Base-by-base conservation (phyloP, 2,888 invertebrate genomes). In the Cerastis leucographa region DNA sequence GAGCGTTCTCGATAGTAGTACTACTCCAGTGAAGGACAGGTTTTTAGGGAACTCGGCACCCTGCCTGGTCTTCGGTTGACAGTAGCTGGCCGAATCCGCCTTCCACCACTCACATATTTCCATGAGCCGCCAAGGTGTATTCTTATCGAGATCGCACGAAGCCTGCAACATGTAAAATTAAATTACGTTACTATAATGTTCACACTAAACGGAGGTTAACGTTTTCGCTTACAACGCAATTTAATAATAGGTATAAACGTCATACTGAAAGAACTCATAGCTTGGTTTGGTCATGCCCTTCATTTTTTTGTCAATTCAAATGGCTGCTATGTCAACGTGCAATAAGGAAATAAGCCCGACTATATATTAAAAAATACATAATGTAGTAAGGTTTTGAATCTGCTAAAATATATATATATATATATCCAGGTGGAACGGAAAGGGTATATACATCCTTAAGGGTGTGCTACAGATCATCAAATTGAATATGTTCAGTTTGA, bases 61-160 rank as follows among this genome's bases (percentile, higher is more conserved):
- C 0, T 87, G 72, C 4, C 70, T 88, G 0, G 92, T 93, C 71
- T 90, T 92, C 0, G 95, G 94, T n/a, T 91, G 89, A 83, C 97
- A 97, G 0, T 93, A 90, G 1, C 77, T 84, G 0, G 96, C 88
- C 0, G 88, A 90, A 71, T 96, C 96, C 0, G 96, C 96, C 0
- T 92, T 84, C 96, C 96, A 96, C 42, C 94, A 94, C 22, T 95
- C 94, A 83, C 97, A 97, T 59, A 96, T 94, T 74, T 96, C 95
- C 95, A 95, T 95, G 8, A 96, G 88, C 0, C 93, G 91, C 94
- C 94, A 94, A 0, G 96, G 95, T 0, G 92, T 84, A 0, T 83
- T 84, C 14, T 90, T 88, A 35, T 95, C 91, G 0, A 96, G 89
- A 17, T 93, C 91, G 72, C 96, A 97, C 0, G 88, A 88, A 1